Conservation (phyloP, 2,888 invertebrate genomes). For the Cerastis rubricosa region DNA sequence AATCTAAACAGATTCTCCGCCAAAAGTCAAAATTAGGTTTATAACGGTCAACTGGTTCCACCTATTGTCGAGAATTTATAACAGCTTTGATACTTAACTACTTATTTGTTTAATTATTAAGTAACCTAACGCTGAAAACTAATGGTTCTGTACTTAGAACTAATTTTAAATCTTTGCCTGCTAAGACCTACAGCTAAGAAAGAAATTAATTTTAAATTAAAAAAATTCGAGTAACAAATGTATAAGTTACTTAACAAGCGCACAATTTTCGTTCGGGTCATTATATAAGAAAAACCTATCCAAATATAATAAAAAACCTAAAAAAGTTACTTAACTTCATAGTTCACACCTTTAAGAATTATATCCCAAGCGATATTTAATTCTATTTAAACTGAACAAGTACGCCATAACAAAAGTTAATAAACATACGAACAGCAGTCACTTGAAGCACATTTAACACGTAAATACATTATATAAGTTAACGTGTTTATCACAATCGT, state of each 20-base stretch:
- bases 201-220: too few species aligned
- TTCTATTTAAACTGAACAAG: not conserved
- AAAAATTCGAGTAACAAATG: not conserved
- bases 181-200: too few species aligned
- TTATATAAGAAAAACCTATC: not conserved
- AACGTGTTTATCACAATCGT: slow-evolving; percentile 57
- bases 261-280: not conserved
- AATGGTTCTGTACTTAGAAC: slow-evolving; percentile 13
- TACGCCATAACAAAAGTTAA: not conserved
- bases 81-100: not conserved
- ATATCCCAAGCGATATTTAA: not conserved
- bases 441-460: slow-evolving; percentile 21
- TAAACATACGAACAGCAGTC: not conserved
- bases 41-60: not conserved
- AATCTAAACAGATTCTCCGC: not conserved
- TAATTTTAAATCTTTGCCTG: too few species aligned
- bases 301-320: not conserved
- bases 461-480: slow-evolving; percentile 54
- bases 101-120: not conserved
- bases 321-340: not conserved
- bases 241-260: not conserved
- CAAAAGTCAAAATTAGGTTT: not conserved
- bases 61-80: too few species aligned
- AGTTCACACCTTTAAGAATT: not conserved
- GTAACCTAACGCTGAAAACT: not conserved